Percentiles rank a stretch among this genome's conserved stretches.
Evolutionary conservation across 2,113 vertebrate genomes (phyloP).

Genomic region (Pangasianodon hypophthalmus): DNA sequence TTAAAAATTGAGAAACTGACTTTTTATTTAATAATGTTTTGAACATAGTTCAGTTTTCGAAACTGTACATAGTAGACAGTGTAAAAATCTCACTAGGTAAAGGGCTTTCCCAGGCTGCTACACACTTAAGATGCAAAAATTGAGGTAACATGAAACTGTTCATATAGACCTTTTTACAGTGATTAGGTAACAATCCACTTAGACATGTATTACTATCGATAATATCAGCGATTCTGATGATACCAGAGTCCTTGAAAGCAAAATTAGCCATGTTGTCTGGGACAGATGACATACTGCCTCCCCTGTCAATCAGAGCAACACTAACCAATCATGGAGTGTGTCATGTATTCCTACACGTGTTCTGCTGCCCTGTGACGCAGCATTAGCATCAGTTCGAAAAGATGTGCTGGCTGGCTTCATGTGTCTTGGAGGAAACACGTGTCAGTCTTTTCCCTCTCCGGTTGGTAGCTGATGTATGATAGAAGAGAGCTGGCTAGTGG

Average conservation of each 20-base stretch:
- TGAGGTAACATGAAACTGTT: not conserved
- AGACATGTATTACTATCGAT: not conserved
- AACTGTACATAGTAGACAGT: not conserved
- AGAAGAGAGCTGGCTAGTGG: not conserved
- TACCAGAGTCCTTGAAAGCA: not conserved
- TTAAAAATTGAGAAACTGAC: no score
- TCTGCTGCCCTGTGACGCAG: not conserved
- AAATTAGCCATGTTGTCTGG: not conserved
- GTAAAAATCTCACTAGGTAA: not conserved
- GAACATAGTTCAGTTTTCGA: not conserved
- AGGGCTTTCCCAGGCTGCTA: not conserved
- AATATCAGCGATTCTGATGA: not conserved
- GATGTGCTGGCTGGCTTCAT: not conserved
- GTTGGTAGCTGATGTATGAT: not conserved
- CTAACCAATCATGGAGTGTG: not conserved
- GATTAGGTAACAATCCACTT: not conserved
- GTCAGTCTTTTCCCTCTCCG: not conserved
- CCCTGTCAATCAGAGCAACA: not conserved
- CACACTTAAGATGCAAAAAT: not conserved
- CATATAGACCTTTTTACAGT: not conserved
- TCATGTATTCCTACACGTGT: not conserved
- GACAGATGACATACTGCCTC: not conserved
- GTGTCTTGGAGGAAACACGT: not conserved
- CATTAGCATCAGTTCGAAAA: not conserved
- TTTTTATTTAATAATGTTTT: no score